Evolutionary conservation across 2,113 vertebrate genomes (phyloP).

Genomic region (Crotophaga sulcirostris): DNA sequence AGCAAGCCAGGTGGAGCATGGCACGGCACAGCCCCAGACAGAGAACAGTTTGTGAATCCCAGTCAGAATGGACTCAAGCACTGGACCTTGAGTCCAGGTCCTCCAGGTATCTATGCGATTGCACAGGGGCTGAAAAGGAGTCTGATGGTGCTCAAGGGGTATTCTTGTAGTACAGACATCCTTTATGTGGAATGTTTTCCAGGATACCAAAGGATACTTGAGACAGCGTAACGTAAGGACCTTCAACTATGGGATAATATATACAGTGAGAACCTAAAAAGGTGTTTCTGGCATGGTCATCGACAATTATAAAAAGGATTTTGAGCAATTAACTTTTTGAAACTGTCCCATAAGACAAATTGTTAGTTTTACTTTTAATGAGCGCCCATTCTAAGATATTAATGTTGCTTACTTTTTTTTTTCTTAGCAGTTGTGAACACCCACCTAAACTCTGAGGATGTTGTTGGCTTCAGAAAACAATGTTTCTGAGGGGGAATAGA

Average conservation of each 20-base stretch:
- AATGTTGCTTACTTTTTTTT: not conserved
- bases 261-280: not conserved
- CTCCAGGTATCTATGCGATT: not conserved
- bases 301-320: not conserved
- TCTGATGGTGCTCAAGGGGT: not conserved
- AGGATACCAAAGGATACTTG: not conserved
- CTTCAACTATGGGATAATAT: not conserved
- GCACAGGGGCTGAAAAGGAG: not conserved
- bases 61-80: not conserved
- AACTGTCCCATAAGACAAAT: not conserved
- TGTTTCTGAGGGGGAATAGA: not conserved
- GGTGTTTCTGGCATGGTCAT: not conserved
- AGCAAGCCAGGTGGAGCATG: not conserved
- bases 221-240: not conserved
- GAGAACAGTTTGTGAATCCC: not conserved
- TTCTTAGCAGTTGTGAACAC: not conserved
- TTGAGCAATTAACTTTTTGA: not conserved
- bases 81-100: fast-evolving
- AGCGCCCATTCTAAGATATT: not conserved
- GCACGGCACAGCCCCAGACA: fast-evolving
- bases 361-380: not conserved
- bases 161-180: not conserved
- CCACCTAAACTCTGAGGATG: not conserved
- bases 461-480: not conserved
- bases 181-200: not conserved